Base-by-base conservation (phyloP, 1,140 invertebrate species). In the Anoplolepis gracilipes region DNA sequence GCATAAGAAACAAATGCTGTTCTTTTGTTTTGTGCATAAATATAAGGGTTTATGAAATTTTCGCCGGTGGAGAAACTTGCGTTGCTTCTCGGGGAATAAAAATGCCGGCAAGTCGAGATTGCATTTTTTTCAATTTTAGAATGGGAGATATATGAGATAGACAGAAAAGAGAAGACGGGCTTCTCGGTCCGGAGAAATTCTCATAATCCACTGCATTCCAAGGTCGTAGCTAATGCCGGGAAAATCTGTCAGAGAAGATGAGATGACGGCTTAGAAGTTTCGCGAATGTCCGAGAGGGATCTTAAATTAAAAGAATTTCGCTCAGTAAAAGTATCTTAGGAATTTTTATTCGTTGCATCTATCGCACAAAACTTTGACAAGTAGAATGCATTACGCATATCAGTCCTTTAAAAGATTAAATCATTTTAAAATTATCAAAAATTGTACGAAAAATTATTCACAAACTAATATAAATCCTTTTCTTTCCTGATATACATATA, bases 11-110 rank as follows among this genome's bases (percentile, higher is more conserved):
- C 55, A 46, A 82, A 73, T 73, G 53, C 36, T 82, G n/a, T 73
- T 82, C 25, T 82, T 82, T 73, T 82, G 39, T 53, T 55, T 72
- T 13, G 53, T 53, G 36, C 36, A 57, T 82, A 72, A 82, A 72
- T 82, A 82, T 61, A 72, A 59, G 67, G 53, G 36, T 82, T 81
- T 82, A 73, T 82, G 67, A 82, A 72, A 72, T 82, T 81, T 82
- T 39, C n/a, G 69, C n/a, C 78, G 53, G 64, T 13, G 16, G 49
- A 33, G n/a, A 73, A 72, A 73, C 13, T 49, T 49, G 65, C 78
- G 69, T 59, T 82, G 67, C 36, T 42, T 49, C 67, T 42, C 53
- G 25, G 13, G 30, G 53, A 72, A 67, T 46, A 61, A 82, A 82
- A 82, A 72, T 69, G 67, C 36, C 53, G 53, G 28, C 19, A 73